Conservation (phyloP, 2,888 invertebrate species). For the Spodoptera exigua region DNA sequence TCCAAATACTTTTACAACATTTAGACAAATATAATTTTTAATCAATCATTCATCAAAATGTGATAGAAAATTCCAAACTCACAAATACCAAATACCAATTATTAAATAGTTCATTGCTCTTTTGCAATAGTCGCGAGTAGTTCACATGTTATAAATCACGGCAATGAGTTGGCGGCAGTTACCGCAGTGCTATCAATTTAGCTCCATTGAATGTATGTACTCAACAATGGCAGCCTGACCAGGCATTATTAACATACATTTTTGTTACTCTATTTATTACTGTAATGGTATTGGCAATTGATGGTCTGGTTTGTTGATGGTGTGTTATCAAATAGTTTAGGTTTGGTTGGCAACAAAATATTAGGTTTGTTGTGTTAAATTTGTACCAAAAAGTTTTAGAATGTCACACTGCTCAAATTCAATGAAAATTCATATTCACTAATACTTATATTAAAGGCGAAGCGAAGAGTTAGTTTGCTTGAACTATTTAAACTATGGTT, state of each 20-base stretch:
- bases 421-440: no score
- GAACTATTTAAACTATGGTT: no score
- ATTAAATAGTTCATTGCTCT: conserved; percentile 24
- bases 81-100: background rate
- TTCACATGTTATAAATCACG: conserved; percentile 28
- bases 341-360: background rate
- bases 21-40: no score
- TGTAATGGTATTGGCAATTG: background rate
- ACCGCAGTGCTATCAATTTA: conserved; percentile 37
- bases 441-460: no score
- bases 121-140: conserved; percentile 15
- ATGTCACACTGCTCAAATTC: no score
- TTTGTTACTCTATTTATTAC: conserved; percentile 7
- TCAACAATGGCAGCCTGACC: conserved; percentile 5
- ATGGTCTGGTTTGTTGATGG: background rate
- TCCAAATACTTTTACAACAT: no score
- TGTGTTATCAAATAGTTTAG: no score
- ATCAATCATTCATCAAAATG: no score
- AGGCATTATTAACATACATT: conserved; percentile 4
- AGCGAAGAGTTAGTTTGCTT: no score
- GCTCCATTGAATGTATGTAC: conserved; percentile 37
- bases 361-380: no score
- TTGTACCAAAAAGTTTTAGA: no score
- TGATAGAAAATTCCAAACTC: background rate
- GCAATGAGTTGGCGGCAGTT: conserved; percentile 24